Evolutionary conservation across 1,140 invertebrate species (phyloP).

Genomic region (Eurosta solidaginis): DNA sequence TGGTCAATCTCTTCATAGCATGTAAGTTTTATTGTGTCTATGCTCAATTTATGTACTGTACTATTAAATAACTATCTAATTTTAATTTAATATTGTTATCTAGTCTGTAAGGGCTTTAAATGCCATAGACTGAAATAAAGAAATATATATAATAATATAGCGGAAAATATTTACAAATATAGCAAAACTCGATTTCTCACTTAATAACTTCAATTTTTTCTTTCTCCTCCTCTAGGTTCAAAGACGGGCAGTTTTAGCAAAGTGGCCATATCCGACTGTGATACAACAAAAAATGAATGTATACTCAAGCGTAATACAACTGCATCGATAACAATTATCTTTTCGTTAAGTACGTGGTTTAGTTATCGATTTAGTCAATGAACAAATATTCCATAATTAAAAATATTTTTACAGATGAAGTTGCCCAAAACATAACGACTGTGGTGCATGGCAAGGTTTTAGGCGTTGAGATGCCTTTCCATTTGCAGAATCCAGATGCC

Average conservation of each 20-base stretch:
- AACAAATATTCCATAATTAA: conserved; percentile 15
- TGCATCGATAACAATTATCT: conserved; percentile 66
- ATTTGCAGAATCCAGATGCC: conserved; percentile 69
- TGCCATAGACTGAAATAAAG: too few relatives aligned
- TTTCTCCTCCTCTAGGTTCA: conserved; percentile 65
- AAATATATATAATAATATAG: too few relatives aligned
- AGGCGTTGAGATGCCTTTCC: conserved; percentile 73
- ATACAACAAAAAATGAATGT: conserved; percentile 63
- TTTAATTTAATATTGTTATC: too few relatives aligned
- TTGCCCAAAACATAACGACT: conserved; percentile 60
- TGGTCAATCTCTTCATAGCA: too few relatives aligned
- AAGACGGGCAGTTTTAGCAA: conserved; percentile 63
- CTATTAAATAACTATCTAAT: too few relatives aligned
- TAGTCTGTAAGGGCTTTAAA: too few relatives aligned
- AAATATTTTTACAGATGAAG: conserved; percentile 44
- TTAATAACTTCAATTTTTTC: background rate
- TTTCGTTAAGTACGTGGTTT: conserved; percentile 66
- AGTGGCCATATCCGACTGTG: conserved; percentile 65
- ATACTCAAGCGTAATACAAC: conserved; percentile 67
- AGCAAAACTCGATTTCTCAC: too few relatives aligned
- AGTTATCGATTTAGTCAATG: too few relatives aligned
- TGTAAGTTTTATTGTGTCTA: too few relatives aligned
- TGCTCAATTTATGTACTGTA: too few relatives aligned
- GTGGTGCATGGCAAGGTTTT: conserved; percentile 73
- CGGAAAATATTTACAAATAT: too few relatives aligned